Percentiles rank a stretch among this genome's conserved stretches.
Conservation (phyloP, 1,140 invertebrate species). For the Trichonephila clavipes region DNA sequence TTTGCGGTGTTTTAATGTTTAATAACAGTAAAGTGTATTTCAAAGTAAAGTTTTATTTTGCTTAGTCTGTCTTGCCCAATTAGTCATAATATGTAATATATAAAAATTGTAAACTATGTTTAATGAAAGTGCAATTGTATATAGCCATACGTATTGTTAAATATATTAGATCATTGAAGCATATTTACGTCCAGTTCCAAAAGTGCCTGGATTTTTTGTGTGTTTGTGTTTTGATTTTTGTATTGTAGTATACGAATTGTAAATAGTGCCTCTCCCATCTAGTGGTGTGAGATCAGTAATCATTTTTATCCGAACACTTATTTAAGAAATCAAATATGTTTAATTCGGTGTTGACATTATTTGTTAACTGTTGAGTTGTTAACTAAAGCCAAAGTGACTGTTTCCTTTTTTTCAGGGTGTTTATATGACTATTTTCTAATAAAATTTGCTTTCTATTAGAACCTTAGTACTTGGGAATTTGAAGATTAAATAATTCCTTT, state of each 20-base stretch:
- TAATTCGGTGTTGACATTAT: constrained; percentile 2
- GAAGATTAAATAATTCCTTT: too few relatives aligned
- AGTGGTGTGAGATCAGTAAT: constrained; percentile 48
- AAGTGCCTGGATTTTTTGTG: constrained; percentile 37
- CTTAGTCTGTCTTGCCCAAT: background rate
- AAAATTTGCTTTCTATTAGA: too few relatives aligned
- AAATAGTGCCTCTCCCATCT: constrained; percentile 55
- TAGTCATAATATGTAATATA: constrained; percentile 41
- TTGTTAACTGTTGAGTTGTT: constrained; percentile 20
- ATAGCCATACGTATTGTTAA: constrained; percentile 65
- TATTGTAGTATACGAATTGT: constrained; percentile 63
- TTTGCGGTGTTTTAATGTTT: too few relatives aligned
- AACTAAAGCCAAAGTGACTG: constrained; percentile 47
- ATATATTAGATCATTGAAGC: constrained; percentile 16
- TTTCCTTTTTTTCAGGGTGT: constrained; percentile 1
- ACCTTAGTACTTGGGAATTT: too few relatives aligned
- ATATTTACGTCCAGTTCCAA: constrained; percentile 43
- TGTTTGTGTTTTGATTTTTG: constrained; percentile 31
- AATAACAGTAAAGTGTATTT: too few relatives aligned
- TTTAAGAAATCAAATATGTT: background rate
- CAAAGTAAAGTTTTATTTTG: background rate
- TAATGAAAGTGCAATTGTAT: constrained; percentile 72
- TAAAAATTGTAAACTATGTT: constrained; percentile 16
- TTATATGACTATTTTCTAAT: constrained; percentile 23
- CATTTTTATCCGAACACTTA: background rate